phyloP scores from a whole-genome alignment of 2,113 vertebrate genomes.

The Elaphurus davidianus region DNA sequence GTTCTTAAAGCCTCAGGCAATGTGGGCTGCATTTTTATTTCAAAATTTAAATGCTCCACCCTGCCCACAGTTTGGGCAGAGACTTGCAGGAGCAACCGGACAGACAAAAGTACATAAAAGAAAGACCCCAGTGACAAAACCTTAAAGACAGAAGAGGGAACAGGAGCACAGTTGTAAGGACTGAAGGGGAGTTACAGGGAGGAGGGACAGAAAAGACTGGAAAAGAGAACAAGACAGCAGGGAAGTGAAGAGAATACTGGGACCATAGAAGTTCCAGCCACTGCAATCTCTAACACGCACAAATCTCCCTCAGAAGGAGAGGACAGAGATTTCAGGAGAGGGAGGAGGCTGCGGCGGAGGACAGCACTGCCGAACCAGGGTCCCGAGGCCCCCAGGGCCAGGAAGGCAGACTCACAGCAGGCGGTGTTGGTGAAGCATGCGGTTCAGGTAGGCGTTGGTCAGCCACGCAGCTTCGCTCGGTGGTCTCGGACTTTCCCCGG shows the following conservation, averaged over 20 bases:
- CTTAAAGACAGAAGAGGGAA: neutral
- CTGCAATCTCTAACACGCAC: neutral
- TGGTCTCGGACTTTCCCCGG: neutral
- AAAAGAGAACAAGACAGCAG: neutral
- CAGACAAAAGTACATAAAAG: neutral
- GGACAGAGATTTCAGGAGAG: neutral
- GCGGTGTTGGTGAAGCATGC: neutral
- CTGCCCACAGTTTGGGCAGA: neutral
- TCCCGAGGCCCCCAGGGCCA: neutral
- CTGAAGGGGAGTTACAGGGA: neutral
- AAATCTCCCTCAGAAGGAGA: neutral
- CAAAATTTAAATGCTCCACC: neutral
- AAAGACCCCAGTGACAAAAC: neutral
- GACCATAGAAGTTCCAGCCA: neutral
- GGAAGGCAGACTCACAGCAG: neutral
- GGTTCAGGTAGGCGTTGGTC: neutral
- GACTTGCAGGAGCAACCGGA: neutral
- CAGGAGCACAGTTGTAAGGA: neutral
- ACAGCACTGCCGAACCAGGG: neutral
- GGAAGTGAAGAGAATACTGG: neutral
- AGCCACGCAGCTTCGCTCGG: neutral
- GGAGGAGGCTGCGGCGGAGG: neutral
- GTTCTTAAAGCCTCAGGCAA: too few relatives aligned
- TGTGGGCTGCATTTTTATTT: neutral
- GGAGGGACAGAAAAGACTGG: neutral